A percentile compares a stretch with the other conserved stretches of the same genome.
Evolutionary conservation across 2,797 vertebrate species (phyloP).

Genomic region (Muscicapa striata): DNA sequence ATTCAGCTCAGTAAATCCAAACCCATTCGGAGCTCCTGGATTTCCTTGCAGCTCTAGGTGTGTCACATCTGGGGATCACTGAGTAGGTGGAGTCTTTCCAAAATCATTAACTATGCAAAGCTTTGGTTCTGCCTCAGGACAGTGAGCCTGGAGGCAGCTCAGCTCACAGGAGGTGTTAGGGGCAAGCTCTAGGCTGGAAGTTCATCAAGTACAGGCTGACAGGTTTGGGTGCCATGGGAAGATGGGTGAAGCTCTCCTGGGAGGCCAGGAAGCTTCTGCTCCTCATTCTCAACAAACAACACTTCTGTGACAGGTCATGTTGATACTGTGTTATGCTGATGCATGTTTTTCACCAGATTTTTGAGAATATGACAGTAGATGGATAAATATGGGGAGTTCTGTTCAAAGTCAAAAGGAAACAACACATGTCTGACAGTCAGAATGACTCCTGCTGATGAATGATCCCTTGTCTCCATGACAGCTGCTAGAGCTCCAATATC

Average conservation of each 20-base stretch:
- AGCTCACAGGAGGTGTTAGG: not conserved
- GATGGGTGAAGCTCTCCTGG: not conserved
- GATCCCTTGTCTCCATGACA: not conserved
- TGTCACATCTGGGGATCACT: not conserved
- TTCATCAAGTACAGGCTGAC: not conserved
- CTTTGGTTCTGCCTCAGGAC: not conserved
- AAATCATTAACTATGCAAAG: not conserved
- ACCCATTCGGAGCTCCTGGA: rapidly evolving
- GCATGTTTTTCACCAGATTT: not conserved
- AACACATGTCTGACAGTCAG: not conserved
- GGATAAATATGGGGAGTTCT: not conserved
- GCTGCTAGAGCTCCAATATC: not conserved
- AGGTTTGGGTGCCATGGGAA: not conserved
- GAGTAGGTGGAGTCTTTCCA: not conserved
- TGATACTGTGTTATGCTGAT: constrained; percentile 21
- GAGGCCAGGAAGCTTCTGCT: not conserved
- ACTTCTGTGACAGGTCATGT: not conserved
- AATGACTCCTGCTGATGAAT: constrained; percentile 32
- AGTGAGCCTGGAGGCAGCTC: not conserved
- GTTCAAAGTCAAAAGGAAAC: not conserved
- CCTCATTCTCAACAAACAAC: not conserved
- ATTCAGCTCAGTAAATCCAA: not conserved
- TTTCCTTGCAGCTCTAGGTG: not conserved
- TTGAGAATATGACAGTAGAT: not conserved
- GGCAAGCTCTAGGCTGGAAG: not conserved